These are phyloP conservation scores for Drosophila neonasuta DNA, from an alignment of 2,888 invertebrate genomes.

Conservation along the genomic window DNA sequence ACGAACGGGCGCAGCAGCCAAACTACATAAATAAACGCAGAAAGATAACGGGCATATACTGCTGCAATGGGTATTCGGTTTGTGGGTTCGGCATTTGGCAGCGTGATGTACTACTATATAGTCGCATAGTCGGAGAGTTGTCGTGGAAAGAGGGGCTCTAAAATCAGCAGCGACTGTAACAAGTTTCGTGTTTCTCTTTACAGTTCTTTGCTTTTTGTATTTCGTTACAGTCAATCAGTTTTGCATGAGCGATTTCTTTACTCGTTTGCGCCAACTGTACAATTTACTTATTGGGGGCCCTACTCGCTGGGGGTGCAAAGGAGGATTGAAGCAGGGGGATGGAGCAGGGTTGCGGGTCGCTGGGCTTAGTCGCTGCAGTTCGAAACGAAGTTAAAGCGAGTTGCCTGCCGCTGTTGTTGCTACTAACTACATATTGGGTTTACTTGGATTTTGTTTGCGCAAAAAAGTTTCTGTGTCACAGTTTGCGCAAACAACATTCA, in stretches of 20 bases:
- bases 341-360: conserved; percentile 38
- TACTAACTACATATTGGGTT: conserved; percentile 1
- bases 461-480: conserved; percentile 33
- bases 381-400: conserved; percentile 52
- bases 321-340: neutral
- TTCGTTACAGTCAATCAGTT: conserved; percentile 77
- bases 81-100: neutral
- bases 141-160: conserved; percentile 36
- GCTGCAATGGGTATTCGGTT: conserved; percentile 29
- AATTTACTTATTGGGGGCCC: conserved; percentile 60
- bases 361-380: conserved; percentile 45
- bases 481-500: conserved; percentile 35
- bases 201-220: conserved; percentile 64
- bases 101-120: neutral
- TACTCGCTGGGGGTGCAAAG: neutral
- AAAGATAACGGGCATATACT: conserved; percentile 57
- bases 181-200: conserved; percentile 70
- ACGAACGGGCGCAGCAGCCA: conserved; percentile 42
- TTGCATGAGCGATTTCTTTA: conserved; percentile 75
- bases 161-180: conserved; percentile 72
- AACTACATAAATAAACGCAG: conserved; percentile 69
- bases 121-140: neutral
- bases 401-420: conserved; percentile 12
- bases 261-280: conserved; percentile 75
- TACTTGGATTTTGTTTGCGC: conserved; percentile 28